Percentiles rank a stretch among this genome's conserved stretches.
phyloP scores from a whole-genome alignment of 2,113 vertebrate species.

The Semnopithecus entellus region DNA sequence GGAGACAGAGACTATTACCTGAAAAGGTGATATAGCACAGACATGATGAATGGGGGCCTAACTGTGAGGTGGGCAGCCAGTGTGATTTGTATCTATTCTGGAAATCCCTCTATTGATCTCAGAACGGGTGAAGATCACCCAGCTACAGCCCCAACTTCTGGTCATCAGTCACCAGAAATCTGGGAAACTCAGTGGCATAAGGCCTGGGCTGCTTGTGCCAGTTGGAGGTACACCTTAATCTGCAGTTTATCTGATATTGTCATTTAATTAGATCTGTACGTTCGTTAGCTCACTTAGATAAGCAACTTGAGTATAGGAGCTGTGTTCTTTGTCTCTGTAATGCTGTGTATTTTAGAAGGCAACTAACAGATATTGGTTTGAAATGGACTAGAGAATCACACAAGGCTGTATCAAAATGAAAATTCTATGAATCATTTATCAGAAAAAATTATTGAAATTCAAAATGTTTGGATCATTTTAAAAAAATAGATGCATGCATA shows the following conservation, averaged over 20 bases:
- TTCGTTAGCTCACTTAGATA: neutral
- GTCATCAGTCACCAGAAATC: neutral
- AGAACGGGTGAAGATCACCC: neutral
- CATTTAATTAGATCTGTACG: neutral
- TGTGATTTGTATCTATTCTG: neutral
- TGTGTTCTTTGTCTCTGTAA: neutral
- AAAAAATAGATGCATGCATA: too few relatives aligned
- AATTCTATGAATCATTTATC: neutral
- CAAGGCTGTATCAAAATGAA: neutral
- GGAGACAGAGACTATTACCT: neutral
- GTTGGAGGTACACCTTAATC: too few relatives aligned
- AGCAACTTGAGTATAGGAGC: neutral
- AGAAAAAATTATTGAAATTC: neutral
- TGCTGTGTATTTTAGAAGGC: neutral
- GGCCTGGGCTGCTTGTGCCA: neutral
- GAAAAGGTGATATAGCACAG: neutral
- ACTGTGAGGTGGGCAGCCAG: neutral
- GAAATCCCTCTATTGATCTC: neutral
- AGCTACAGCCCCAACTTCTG: neutral
- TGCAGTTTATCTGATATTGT: neutral
- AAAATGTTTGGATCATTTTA: neutral
- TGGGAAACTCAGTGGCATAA: neutral
- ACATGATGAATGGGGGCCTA: neutral
- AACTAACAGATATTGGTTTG: neutral
- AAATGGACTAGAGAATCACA: neutral